Evolutionary conservation across 1,140 invertebrate genomes (phyloP).

Genomic region (Ladona fulva): DNA sequence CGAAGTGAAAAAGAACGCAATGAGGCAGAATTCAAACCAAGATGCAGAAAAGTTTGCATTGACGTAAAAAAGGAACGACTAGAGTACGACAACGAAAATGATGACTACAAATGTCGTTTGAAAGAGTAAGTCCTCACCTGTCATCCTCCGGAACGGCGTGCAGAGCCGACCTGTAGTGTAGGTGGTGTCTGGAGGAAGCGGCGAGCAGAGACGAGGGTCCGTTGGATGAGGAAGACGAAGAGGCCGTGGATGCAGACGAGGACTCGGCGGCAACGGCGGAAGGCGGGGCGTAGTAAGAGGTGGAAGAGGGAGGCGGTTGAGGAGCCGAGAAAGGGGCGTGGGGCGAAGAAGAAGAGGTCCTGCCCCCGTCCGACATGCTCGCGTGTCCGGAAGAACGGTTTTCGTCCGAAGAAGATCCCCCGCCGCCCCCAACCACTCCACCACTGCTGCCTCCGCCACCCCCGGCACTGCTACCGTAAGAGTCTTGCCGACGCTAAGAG

Average conservation of each 20-base stretch:
- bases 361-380: constrained; percentile 80
- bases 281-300: constrained; percentile 54
- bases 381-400: constrained; percentile 81
- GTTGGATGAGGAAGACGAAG: constrained; percentile 43
- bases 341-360: constrained; percentile 38
- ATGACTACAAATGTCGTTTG: too few species aligned
- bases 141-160: constrained; percentile 61
- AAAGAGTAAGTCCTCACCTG: constrained; percentile 30
- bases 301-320: constrained; percentile 47
- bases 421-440: constrained; percentile 20
- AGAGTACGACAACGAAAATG: too few species aligned
- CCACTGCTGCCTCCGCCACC: not conserved
- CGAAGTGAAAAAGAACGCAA: not conserved
- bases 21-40: constrained; percentile 20
- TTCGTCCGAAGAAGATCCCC: constrained; percentile 77
- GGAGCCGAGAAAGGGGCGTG: constrained; percentile 41
- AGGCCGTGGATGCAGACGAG: constrained; percentile 88
- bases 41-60: constrained; percentile 20
- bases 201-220: constrained; percentile 46
- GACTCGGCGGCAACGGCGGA: constrained; percentile 83
- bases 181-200: constrained; percentile 38
- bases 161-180: constrained; percentile 45
- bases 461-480: constrained; percentile 32
- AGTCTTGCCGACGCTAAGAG: constrained; percentile 61
- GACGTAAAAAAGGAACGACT: too few species aligned